These are phyloP conservation scores for Tenthredo mesomela DNA, from an alignment of 2,888 invertebrate genomes.

Conservation along the genomic window DNA sequence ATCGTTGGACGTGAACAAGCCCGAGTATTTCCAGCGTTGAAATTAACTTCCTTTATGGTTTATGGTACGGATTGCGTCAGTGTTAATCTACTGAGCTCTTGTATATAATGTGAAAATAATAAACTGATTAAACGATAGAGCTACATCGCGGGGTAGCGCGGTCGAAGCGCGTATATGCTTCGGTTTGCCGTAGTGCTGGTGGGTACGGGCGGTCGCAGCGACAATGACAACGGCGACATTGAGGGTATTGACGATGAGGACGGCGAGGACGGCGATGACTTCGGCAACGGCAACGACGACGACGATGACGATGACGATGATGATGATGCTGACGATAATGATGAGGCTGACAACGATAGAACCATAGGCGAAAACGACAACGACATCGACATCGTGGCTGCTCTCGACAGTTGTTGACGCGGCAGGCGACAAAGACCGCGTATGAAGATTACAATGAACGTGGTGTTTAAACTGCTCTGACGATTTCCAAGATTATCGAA, in stretches of 20 bases:
- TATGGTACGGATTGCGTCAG: constrained; percentile 38
- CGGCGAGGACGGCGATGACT: constrained; percentile 31
- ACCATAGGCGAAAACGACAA: constrained; percentile 58
- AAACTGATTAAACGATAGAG: constrained; percentile 21
- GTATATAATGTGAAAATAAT: constrained; percentile 42
- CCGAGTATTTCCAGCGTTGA: constrained; percentile 30
- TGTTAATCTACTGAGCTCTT: neutral
- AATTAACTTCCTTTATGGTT: constrained; percentile 1
- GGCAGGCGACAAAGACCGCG: constrained; percentile 15
- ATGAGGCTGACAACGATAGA: constrained; percentile 48
- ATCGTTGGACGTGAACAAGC: constrained; percentile 29
- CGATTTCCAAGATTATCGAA: neutral
- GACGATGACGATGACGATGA: neutral
- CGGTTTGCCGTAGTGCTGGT: constrained; percentile 14
- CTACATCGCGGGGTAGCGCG: constrained; percentile 41
- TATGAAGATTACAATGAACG: neutral
- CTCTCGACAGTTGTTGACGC: constrained; percentile 56
- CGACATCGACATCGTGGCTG: constrained; percentile 63
- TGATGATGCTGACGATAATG: neutral
- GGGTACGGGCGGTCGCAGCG: constrained; percentile 19
- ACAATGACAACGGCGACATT: constrained; percentile 27
- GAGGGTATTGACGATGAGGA: neutral
- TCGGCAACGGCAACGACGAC: constrained; percentile 8
- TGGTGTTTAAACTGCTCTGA: too few relatives aligned
- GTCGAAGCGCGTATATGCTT: constrained; percentile 30